Base-by-base conservation (phyloP, 2,113 vertebrate species). In the Carollia perspicillata region DNA sequence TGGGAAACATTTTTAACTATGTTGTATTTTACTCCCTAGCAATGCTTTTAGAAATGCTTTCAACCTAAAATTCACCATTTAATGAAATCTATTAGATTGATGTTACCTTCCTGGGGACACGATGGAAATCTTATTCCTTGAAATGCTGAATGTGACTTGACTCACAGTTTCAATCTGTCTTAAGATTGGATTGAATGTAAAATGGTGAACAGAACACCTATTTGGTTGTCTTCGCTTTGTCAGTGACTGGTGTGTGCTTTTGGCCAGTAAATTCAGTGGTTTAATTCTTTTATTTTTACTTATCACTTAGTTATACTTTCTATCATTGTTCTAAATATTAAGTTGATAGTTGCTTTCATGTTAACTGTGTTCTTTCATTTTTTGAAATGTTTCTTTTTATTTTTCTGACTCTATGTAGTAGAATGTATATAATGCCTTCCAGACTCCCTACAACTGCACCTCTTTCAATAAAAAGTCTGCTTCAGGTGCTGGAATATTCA, bases 81-180 rank as follows among this genome's bases (percentile, higher is more conserved):
- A 92, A 89, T 94, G 81, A 96, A 94, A 89, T 94, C n/a, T 96
- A 80, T 97, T 93, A 90, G 35, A 28, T 35, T 30, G 30, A 96
- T 93, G 95, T 90, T 83, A 47, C 66, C 63, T 93, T 95, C 85
- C 93, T 94, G 47, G 51, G 20, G 77, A 86, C 35, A 28, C 80
- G 78, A 84, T 90, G 58, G 89, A 95, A 81, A 49, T 49, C 69
- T 86, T 84, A 88, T 68, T 96, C 65, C 69, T 93, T 89, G 49
- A 93, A 89, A 88, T 91, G 40, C 58, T 47, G 22, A 88, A 74
- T 84, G 55, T 75, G 49, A 87, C 78, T 83, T 84, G 86, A 94
- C 22, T 92, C 20, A 89, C 65, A 66, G 6, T 93, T 93, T 90
- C 42, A 84, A 33, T 87, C 18, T 2, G 0, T 75, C 12, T 95